These are phyloP conservation scores for Empidonax traillii DNA, from an alignment of 2,113 vertebrate species.

Conservation along the genomic window DNA sequence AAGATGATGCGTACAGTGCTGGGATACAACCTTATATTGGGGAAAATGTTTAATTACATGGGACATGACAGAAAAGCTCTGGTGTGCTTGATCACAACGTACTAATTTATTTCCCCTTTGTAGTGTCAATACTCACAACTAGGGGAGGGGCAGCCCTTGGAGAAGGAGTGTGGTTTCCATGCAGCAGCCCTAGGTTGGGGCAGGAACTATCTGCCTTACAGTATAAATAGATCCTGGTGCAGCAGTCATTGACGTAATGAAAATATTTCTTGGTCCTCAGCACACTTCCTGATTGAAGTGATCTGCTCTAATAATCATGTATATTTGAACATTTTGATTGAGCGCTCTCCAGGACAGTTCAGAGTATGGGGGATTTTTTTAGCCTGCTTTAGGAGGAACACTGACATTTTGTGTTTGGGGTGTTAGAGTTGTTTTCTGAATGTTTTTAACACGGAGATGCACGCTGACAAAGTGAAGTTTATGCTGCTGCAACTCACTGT, in stretches of 20 bases:
- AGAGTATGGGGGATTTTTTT: not conserved
- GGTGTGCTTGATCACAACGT: not conserved
- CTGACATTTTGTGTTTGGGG: not conserved
- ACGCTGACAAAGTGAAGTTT: not conserved
- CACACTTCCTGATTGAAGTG: not conserved
- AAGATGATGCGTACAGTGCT: not conserved
- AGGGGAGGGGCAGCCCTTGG: not conserved
- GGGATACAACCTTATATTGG: not conserved
- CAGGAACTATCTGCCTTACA: not conserved
- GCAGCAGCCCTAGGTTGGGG: not conserved
- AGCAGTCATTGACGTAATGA: fast-evolving
- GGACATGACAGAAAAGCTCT: not conserved
- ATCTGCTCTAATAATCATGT: not conserved
- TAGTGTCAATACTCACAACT: not conserved
- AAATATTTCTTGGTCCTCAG: not conserved
- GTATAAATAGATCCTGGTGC: not conserved
- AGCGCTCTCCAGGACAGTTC: not conserved
- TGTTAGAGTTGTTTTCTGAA: not conserved
- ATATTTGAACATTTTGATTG: not conserved
- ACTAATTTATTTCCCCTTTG: not conserved
- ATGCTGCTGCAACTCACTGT: not conserved
- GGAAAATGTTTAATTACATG: not conserved
- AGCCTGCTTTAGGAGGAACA: not conserved
- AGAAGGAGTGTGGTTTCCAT: constrained; percentile 27
- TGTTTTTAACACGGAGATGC: not conserved